phyloP scores from a whole-genome alignment of 2,113 vertebrate species.

The Bujurquina vittata region DNA sequence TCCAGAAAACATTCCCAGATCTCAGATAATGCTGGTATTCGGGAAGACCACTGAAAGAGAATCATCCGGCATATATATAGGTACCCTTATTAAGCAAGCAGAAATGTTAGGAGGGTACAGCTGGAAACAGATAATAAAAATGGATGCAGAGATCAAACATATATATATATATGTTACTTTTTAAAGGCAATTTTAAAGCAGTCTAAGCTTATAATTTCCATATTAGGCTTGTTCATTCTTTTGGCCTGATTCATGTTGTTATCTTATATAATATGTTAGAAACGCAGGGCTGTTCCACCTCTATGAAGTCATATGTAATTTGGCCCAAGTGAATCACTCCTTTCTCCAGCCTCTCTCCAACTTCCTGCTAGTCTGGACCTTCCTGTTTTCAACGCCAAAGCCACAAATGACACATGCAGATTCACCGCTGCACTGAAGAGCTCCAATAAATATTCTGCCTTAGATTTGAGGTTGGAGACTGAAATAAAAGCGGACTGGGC shows the following conservation, averaged over 20 bases:
- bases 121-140: too few relatives aligned
- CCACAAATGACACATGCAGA: constrained; percentile 20
- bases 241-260: constrained; percentile 7
- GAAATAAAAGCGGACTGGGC: constrained; percentile 28
- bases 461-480: constrained; percentile 14
- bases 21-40: too few relatives aligned
- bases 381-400: constrained; percentile 14
- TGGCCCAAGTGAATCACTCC: constrained; percentile 18
- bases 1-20: too few relatives aligned
- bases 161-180: not conserved
- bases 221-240: constrained; percentile 18
- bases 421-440: constrained; percentile 20
- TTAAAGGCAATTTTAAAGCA: not conserved
- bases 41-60: too few relatives aligned
- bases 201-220: not conserved
- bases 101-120: too few relatives aligned
- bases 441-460: constrained; percentile 31
- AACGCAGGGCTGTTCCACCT: constrained; percentile 32
- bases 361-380: constrained; percentile 2
- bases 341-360: not conserved
- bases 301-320: constrained; percentile 31
- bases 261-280: constrained; percentile 35
- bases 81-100: too few relatives aligned
- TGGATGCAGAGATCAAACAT: too few relatives aligned
- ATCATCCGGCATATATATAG: too few relatives aligned